Base-by-base conservation (phyloP, 2,797 vertebrate genomes). In the Bovichtus variegatus region DNA sequence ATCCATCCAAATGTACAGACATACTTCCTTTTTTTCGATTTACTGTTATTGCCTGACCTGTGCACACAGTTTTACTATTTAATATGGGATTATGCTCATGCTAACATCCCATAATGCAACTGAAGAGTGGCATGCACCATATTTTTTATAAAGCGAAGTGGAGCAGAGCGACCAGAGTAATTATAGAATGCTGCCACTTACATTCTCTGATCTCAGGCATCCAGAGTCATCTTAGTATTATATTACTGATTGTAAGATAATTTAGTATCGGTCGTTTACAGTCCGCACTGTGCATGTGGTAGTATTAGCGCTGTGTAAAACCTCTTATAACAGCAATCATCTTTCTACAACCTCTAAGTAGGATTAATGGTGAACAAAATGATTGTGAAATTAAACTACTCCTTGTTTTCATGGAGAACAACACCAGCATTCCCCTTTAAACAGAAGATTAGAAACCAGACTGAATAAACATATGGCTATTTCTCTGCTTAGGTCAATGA, bases 401-500 rank as follows among this genome's bases (percentile, higher is more conserved):
- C 12, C 19, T 43, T 6, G 3, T 66, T 51, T 38, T 29, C 16
- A 41, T 47, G 13, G 25, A 47, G 41, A 19, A 44, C 13, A 34
- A 19, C 15, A 21, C 7, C 21, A 55, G 4, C 7, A 13, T 12
- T 13, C 7, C n/a, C 6, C 36, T 46, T 29, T 8, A 49, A 62
- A 25, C 12, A 51, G 21, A 77, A 58, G 38, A 82, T 49, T 41
- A 47, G 4, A 63, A 40, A 25, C 11, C 4, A 21, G 21, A 46
- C 66, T 50, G 21, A 49, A 49, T 40, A 38, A 60, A 71, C 23
- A 64, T 34, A 34, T 21, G n/a, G 12, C 21, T 46, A 29, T 75
- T 58, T 62, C 27, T 15, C 36, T 34, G 46, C 23, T 59, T 3
- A 34, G 36, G 6, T 51, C 41, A 62, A 44, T n/a, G 5, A 38